Evolutionary conservation across 2,113 vertebrate genomes (phyloP).

Genomic region (Pandion haliaetus): DNA sequence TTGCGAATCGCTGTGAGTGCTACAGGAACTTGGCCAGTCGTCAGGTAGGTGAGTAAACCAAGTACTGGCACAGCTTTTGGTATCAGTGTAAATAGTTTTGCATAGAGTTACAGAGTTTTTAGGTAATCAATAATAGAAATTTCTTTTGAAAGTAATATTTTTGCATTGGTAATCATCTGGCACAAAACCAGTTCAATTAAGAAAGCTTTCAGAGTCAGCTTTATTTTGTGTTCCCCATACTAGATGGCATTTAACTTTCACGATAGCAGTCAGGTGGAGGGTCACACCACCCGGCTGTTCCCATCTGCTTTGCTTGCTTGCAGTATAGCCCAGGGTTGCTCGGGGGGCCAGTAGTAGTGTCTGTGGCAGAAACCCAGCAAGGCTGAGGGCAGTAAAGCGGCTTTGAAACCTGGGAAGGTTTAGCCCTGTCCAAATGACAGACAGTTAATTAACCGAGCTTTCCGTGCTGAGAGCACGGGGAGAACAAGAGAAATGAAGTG

Average conservation of each 20-base stretch:
- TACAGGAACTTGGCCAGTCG: fast-evolving
- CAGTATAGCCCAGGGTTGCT: background rate
- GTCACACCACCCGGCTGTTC: background rate
- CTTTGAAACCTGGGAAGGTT: background rate
- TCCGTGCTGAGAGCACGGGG: background rate
- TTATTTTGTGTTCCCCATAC: background rate
- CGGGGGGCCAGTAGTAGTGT: background rate
- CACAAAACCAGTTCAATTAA: background rate
- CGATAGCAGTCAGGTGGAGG: background rate
- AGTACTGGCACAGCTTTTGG: background rate
- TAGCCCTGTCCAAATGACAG: background rate
- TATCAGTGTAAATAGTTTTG: background rate
- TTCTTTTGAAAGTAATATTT: background rate
- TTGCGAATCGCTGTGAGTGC: background rate
- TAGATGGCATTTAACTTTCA: background rate
- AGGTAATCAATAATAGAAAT: background rate
- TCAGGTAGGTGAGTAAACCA: background rate
- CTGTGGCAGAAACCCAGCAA: background rate
- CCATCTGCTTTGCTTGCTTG: background rate
- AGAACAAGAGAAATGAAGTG: background rate
- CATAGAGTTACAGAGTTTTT: background rate
- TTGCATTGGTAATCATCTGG: background rate
- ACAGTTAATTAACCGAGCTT: background rate
- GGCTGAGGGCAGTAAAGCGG: background rate
- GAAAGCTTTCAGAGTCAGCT: background rate